These are phyloP conservation scores for Pelusios castaneus DNA, from an alignment of 2,113 vertebrate species.

Conservation along the genomic window DNA sequence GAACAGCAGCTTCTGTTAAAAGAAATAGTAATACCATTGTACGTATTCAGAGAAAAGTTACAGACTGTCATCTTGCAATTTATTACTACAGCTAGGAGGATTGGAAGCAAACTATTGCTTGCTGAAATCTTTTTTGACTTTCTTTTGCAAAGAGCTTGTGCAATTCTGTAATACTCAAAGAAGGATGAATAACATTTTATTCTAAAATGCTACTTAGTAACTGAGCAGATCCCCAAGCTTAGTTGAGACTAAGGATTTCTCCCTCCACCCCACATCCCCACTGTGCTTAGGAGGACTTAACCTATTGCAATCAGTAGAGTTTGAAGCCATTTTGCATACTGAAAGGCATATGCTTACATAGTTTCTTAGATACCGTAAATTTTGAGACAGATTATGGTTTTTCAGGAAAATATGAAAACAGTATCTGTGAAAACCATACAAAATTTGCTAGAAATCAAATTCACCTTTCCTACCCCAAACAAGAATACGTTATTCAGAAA, in stretches of 20 bases:
- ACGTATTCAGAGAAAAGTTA: neutral
- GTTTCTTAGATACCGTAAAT: neutral
- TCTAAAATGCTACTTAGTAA: neutral
- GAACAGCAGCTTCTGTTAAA: neutral
- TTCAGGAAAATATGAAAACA: neutral
- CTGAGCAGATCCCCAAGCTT: neutral
- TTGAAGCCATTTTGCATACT: neutral
- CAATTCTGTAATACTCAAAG: neutral
- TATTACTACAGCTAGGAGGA: neutral
- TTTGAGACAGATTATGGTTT: neutral
- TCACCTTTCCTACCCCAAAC: neutral
- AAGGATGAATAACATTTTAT: neutral
- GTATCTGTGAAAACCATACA: neutral
- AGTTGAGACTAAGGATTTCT: neutral
- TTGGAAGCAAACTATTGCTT: neutral
- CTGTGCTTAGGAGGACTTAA: neutral
- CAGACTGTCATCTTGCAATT: neutral
- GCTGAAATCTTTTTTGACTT: neutral
- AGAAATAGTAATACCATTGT: neutral
- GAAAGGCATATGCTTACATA: neutral
- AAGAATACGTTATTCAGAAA: neutral
- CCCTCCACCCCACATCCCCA: no score
- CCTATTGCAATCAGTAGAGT: neutral
- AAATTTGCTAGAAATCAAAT: neutral
- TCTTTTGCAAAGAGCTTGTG: neutral